A percentile compares a stretch with the other conserved stretches of the same genome.
Conservation (phyloP, 2,113 vertebrate genomes). For the Stictonetta naevosa region DNA sequence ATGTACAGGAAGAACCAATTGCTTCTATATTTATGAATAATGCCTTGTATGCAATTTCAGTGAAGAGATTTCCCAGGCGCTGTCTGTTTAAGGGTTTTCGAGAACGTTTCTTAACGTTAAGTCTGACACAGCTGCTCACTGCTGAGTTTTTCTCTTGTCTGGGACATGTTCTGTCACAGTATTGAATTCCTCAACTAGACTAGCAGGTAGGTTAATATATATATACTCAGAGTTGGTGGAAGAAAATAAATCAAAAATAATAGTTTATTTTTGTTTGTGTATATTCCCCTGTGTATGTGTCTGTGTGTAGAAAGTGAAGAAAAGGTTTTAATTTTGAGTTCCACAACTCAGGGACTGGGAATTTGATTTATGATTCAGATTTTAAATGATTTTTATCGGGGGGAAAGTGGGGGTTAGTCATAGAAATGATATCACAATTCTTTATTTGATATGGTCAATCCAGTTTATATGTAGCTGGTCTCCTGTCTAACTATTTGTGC, state of each 20-base stretch:
- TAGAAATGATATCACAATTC: neutral
- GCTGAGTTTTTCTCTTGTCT: neutral
- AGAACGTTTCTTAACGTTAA: neutral
- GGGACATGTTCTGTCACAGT: neutral
- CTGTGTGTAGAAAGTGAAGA: neutral
- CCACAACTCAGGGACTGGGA: neutral
- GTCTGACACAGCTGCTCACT: neutral
- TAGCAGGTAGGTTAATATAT: neutral
- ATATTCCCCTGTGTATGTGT: accelerated
- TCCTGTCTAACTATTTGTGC: neutral
- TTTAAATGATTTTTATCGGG: accelerated
- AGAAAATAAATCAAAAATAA: neutral
- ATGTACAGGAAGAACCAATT: neutral
- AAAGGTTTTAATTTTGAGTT: neutral
- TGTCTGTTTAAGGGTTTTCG: neutral
- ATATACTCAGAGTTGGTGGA: neutral
- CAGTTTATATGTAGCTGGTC: neutral
- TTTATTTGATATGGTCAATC: neutral
- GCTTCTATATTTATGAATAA: neutral
- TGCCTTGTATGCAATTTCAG: neutral
- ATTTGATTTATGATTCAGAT: neutral
- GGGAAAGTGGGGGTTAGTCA: accelerated
- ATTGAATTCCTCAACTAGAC: neutral
- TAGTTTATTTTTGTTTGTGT: neutral
- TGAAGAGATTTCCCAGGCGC: neutral